Conservation (phyloP, 2,888 invertebrate genomes). For the Mantis religiosa region DNA sequence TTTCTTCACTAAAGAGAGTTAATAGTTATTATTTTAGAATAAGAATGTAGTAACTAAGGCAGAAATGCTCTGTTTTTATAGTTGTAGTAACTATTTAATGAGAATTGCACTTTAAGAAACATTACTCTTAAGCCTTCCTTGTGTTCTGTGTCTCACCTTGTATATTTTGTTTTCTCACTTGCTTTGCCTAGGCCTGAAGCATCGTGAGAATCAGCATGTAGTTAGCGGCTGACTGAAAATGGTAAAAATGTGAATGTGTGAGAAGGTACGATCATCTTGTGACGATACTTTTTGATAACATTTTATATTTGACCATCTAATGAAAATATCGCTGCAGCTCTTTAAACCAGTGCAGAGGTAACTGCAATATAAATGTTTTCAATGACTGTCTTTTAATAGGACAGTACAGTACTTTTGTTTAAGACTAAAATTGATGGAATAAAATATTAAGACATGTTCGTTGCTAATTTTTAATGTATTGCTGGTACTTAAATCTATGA, state of each 20-base stretch:
- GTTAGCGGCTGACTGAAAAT: neutral
- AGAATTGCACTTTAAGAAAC: neutral
- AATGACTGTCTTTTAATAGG: neutral
- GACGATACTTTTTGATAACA: neutral
- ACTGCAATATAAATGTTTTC: neutral
- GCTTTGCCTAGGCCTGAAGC: neutral
- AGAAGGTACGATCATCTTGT: neutral
- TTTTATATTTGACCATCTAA: neutral
- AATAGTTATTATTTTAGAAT: no score
- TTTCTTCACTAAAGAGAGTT: no score
- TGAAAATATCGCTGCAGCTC: neutral
- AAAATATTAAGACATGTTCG: neutral
- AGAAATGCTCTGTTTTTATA: no score
- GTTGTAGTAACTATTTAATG: no score
- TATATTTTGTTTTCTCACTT: neutral
- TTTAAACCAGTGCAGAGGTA: neutral
- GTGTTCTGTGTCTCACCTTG: neutral
- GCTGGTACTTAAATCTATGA: neutral
- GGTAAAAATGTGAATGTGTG: neutral
- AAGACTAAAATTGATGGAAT: neutral
- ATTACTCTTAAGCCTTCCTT: neutral
- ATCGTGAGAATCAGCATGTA: neutral
- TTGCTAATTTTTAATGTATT: neutral
- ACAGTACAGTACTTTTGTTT: neutral
- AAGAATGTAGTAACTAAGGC: no score